phyloP scores from a whole-genome alignment of 2,113 vertebrate species.

The Elgaria multicarinata region DNA sequence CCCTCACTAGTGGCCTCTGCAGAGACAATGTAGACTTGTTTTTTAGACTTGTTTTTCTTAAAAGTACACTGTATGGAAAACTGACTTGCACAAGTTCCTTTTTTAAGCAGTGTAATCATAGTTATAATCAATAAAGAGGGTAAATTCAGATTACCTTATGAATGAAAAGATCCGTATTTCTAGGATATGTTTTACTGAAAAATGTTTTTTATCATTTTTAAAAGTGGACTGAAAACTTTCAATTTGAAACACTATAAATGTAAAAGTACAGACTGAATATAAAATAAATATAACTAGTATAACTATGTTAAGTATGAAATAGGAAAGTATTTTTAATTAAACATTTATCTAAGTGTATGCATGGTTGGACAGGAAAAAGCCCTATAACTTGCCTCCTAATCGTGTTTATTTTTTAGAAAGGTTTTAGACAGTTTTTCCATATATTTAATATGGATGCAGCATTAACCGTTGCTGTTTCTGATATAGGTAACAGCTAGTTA shows the following conservation, averaged over 20 bases:
- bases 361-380: no score
- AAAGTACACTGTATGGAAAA: not conserved
- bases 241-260: not conserved
- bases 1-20: no score
- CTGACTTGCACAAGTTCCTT: not conserved
- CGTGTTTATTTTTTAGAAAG: not conserved
- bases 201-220: not conserved
- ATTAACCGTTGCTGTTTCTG: no score
- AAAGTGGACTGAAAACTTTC: not conserved
- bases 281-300: not conserved
- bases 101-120: not conserved
- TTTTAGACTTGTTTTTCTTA: not conserved
- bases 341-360: no score
- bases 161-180: not conserved
- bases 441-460: no score
- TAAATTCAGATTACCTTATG: not conserved
- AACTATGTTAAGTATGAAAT: not conserved
- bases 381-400: not conserved
- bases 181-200: not conserved
- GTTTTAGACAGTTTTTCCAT: not conserved
- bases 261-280: not conserved
- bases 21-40: no score
- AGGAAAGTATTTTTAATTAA: not conserved
- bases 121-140: not conserved
- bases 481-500: no score